Evolutionary conservation across 2,888 invertebrate species (phyloP).

Genomic region (Eutolmus rufibarbis): DNA sequence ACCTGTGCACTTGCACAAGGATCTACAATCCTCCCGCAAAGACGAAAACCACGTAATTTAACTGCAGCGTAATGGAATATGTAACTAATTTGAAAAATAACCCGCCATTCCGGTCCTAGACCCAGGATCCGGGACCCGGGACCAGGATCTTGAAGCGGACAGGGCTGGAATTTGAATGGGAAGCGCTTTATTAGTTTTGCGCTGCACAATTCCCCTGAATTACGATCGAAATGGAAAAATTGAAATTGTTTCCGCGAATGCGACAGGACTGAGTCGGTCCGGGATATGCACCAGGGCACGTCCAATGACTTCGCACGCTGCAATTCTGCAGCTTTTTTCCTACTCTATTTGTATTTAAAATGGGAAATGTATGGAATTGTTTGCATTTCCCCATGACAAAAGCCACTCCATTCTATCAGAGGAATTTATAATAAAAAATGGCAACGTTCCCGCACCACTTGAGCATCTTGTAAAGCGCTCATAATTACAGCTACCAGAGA

Average conservation of each 20-base stretch:
- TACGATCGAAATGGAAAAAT: constrained; percentile 24
- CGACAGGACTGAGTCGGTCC: neutral
- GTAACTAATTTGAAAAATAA: constrained; percentile 28
- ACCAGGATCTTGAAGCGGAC: neutral
- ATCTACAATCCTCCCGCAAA: constrained; percentile 10
- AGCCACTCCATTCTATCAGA: neutral
- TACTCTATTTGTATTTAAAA: neutral
- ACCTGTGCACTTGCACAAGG: neutral
- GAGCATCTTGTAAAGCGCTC: neutral
- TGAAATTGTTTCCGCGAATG: constrained; percentile 4
- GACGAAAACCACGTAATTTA: constrained; percentile 9
- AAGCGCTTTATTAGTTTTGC: constrained; percentile 44
- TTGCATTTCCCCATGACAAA: constrained; percentile 2
- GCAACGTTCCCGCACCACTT: neutral
- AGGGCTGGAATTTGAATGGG: constrained; percentile 13
- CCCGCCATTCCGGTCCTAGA: neutral
- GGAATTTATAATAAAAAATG: constrained; percentile 9
- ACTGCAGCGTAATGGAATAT: constrained; percentile 26
- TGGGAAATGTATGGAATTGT: neutral
- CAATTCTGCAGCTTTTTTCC: neutral
- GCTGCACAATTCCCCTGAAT: neutral
- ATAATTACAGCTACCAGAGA: neutral
- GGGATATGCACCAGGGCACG: neutral
- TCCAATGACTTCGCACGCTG: neutral
- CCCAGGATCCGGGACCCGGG: neutral